phyloP scores from a whole-genome alignment of 1,140 invertebrate species.

The Ceratina japonica region DNA sequence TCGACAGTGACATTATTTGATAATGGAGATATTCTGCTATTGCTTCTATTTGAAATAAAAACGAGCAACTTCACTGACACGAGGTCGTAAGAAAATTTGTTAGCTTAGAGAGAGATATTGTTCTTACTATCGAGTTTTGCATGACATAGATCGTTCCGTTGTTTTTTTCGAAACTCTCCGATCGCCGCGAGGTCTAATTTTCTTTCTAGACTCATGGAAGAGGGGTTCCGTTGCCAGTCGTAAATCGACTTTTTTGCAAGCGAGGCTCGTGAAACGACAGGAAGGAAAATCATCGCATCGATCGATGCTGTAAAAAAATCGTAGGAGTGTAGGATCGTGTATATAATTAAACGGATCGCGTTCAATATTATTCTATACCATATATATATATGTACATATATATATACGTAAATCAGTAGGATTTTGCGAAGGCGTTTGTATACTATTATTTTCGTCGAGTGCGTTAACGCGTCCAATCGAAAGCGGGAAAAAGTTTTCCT shows the following conservation, averaged over 20 bases:
- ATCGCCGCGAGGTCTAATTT: background rate
- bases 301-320: conserved; percentile 8
- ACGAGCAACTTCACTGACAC: background rate
- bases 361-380: background rate
- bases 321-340: conserved; percentile 9
- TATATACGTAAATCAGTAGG: background rate
- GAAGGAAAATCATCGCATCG: background rate
- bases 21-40: background rate
- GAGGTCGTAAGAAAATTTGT: background rate
- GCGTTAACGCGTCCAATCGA: no score
- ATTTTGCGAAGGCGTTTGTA: no score
- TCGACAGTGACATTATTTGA: background rate
- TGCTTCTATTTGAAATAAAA: background rate
- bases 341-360: conserved; percentile 23
- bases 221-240: background rate
- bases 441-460: no score
- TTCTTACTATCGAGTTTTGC: conserved; percentile 3
- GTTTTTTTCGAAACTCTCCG: background rate
- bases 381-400: background rate
- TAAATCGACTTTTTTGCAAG: background rate
- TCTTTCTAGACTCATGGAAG: background rate
- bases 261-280: background rate
- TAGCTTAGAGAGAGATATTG: conserved; percentile 18
- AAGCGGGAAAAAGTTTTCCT: no score
- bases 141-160: background rate